Evolutionary conservation across 2,113 vertebrate species (phyloP).

Genomic region (Sturnira hondurensis): DNA sequence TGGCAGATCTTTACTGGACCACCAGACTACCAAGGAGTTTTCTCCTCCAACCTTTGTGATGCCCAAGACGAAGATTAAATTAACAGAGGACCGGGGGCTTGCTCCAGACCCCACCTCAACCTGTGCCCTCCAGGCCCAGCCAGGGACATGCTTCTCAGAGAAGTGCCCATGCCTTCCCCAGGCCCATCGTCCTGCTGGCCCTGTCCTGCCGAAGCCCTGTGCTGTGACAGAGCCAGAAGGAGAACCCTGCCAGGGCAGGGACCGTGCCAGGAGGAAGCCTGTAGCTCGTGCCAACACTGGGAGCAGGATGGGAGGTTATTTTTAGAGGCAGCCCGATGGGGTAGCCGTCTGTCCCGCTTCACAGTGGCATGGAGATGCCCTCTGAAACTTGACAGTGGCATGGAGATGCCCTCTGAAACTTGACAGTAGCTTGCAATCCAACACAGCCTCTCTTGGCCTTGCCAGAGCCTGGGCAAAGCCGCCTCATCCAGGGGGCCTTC

Average conservation of each 20-base stretch:
- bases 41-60: neutral
- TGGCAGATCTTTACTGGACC: neutral
- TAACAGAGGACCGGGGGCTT: neutral
- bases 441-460: neutral
- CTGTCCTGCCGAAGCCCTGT: neutral
- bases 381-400: neutral
- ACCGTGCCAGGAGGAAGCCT: constrained; percentile 58
- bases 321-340: constrained; percentile 62
- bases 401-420: constrained; percentile 26
- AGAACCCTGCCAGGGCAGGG: neutral
- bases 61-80: neutral
- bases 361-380: neutral
- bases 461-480: neutral
- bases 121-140: neutral
- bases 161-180: neutral
- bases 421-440: neutral
- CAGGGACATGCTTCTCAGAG: neutral
- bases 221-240: neutral
- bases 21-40: too few species aligned
- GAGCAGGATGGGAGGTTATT: constrained; percentile 54
- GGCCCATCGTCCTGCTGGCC: neutral
- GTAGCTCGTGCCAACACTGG: neutral
- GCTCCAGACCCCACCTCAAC: neutral
- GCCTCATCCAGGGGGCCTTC: neutral
- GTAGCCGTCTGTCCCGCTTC: constrained; percentile 51